Base-by-base conservation (phyloP, 37 sponge, comb jelly and placozoan species). In the Sycon ciliatum region DNA sequence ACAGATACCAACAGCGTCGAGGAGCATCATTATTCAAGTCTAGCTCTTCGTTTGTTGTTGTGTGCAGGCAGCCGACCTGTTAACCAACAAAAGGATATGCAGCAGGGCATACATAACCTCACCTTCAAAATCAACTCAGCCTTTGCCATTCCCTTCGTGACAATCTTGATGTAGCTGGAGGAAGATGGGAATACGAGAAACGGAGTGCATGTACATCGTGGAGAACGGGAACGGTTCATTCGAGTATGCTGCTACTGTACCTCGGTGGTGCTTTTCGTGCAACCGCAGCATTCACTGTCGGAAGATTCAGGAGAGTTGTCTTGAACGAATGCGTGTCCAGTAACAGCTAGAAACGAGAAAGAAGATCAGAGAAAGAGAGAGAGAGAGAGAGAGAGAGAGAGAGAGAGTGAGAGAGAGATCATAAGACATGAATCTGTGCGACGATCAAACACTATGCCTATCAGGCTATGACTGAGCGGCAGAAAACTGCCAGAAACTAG, bases 101-200 rank as follows among this genome's bases (percentile, higher is more conserved):
- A n/a, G n/a, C n/a, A n/a, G n/a, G n/a, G n/a, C n/a, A n/a, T n/a
- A n/a, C n/a, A n/a, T n/a, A n/a, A n/a, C 13, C 36, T 40, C 3
- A 87, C 91, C 81, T 97, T 97, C 38, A 97, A 72, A 3, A 97
- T 88, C 71, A 92, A 84, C 56, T 97, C 99, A 27, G 93, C 92
- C 28, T 66, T 83, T 52, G 89, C 85, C 87, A 97, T 86, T 29
- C 99, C 99, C 65, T 89, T 89, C 32, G 67, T 68, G 0, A 97
- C 90, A 4, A 88, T 80, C 39, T 92, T 97, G 11, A 85, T 69
- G 62, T 89, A 94, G 18, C 95, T 94, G 39, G 39, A 72, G 32
- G 52, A n/a, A 13, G 57, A 64, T 53, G 49, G 13, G 13, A 42
- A 18, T 9, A 9, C 9, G 13, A 18, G 13, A 42, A 9, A 16